A percentile compares a stretch with the other conserved stretches of the same genome.
phyloP scores from a whole-genome alignment of 2,888 invertebrate genomes.

The Agrochola litura region DNA sequence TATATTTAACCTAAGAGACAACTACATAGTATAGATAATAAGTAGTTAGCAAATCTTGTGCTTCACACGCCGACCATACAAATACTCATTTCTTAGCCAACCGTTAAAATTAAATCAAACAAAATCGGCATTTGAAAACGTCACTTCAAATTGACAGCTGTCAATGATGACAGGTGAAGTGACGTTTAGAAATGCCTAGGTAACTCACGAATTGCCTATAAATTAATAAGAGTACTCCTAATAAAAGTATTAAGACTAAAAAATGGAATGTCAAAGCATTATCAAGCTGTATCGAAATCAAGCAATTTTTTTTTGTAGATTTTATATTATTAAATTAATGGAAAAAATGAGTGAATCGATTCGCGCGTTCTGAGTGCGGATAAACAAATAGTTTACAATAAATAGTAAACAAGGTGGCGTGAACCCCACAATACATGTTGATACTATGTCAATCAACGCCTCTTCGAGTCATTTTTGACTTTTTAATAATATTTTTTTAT shows the following conservation, averaged over 20 bases:
- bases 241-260: constrained; percentile 83
- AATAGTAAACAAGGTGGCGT: constrained; percentile 79
- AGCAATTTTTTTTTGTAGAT: constrained; percentile 66
- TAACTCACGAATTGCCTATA: constrained; percentile 86
- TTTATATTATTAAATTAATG: constrained; percentile 68
- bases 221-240: constrained; percentile 82
- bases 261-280: constrained; percentile 84
- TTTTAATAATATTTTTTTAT: constrained; percentile 86
- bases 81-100: constrained; percentile 69
- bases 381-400: constrained; percentile 87
- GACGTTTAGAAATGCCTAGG: constrained; percentile 73
- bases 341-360: constrained; percentile 68
- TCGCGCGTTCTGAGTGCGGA: constrained; percentile 74
- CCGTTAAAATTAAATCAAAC: constrained; percentile 75
- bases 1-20: constrained; percentile 83
- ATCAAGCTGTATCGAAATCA: constrained; percentile 78
- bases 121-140: constrained; percentile 59
- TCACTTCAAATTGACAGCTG: constrained; percentile 64
- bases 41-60: constrained; percentile 86
- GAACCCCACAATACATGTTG: constrained; percentile 68
- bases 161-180: constrained; percentile 61
- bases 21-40: constrained; percentile 73
- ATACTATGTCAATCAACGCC: constrained; percentile 80
- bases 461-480: constrained; percentile 84
- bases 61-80: constrained; percentile 74